Conservation (phyloP, 2,888 invertebrate genomes). For the Reticulitermes lucifugus region DNA sequence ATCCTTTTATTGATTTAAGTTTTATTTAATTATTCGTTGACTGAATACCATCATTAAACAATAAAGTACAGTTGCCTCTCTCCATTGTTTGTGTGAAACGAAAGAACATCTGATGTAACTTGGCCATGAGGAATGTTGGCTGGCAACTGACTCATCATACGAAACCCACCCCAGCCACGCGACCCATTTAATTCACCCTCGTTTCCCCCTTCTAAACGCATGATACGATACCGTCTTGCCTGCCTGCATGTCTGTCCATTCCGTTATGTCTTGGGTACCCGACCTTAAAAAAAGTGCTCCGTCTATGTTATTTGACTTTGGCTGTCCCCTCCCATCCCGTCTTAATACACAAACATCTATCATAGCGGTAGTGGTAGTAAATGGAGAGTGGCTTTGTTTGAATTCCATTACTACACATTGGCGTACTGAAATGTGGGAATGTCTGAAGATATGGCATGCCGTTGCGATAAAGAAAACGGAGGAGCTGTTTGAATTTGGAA, state of each 20-base stretch:
- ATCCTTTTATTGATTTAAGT: background rate
- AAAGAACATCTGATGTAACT: conserved; percentile 9
- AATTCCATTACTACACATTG: background rate
- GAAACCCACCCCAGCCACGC: background rate
- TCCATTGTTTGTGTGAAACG: background rate
- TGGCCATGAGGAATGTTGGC: background rate
- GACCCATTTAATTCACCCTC: conserved; percentile 6
- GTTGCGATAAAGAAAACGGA: too few relatives aligned
- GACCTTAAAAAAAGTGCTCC: background rate
- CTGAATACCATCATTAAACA: background rate
- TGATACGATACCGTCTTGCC: background rate
- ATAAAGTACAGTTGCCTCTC: background rate
- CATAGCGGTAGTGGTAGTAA: background rate
- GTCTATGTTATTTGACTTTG: conserved; percentile 11
- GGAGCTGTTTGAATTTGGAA: too few relatives aligned
- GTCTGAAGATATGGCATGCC: too few relatives aligned
- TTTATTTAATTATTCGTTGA: background rate
- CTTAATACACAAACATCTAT: background rate
- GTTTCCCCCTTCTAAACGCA: background rate
- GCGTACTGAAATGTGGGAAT: background rate
- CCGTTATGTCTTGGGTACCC: background rate
- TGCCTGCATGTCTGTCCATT: background rate
- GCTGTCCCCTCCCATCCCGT: background rate
- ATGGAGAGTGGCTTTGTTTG: background rate
- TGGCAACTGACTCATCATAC: background rate